Percentiles rank a stretch among this genome's conserved stretches.
These are phyloP conservation scores for Branchellion lobata DNA, from an alignment of 2,888 invertebrate genomes.

Conservation along the genomic window DNA sequence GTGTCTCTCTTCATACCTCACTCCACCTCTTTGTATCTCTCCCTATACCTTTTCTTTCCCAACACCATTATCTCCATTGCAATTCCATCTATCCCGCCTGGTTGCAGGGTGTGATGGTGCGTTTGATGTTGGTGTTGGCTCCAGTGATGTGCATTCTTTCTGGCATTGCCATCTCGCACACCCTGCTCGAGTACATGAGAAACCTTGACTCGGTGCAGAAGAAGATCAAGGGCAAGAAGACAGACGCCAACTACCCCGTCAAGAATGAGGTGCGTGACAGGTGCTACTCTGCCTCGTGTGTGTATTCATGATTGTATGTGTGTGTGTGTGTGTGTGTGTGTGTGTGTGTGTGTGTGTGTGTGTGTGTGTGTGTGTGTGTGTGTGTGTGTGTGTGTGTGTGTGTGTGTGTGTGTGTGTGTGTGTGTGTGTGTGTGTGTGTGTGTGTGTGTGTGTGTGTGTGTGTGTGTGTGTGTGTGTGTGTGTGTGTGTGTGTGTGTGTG, in stretches of 20 bases:
- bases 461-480: too few relatives aligned
- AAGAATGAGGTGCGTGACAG: conserved; percentile 72
- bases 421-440: too few relatives aligned
- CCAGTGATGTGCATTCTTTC: conserved; percentile 97
- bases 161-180: conserved; percentile 87
- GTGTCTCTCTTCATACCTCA: background rate
- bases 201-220: conserved; percentile 58
- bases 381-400: background rate
- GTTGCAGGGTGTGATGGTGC: conserved; percentile 95
- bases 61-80: background rate
- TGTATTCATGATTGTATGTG: background rate
- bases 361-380: background rate
- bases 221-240: conserved; percentile 56
- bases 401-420: background rate
- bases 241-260: conserved; percentile 71
- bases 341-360: background rate
- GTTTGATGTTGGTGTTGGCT: conserved; percentile 93
- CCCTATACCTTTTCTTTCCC: background rate
- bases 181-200: conserved; percentile 81
- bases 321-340: background rate
- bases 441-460: too few relatives aligned
- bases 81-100: background rate
- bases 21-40: background rate
- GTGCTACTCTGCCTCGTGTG: background rate
- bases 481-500: too few relatives aligned